These are phyloP conservation scores for Lathronympha strigana DNA, from an alignment of 2,888 invertebrate species.

Conservation along the genomic window DNA sequence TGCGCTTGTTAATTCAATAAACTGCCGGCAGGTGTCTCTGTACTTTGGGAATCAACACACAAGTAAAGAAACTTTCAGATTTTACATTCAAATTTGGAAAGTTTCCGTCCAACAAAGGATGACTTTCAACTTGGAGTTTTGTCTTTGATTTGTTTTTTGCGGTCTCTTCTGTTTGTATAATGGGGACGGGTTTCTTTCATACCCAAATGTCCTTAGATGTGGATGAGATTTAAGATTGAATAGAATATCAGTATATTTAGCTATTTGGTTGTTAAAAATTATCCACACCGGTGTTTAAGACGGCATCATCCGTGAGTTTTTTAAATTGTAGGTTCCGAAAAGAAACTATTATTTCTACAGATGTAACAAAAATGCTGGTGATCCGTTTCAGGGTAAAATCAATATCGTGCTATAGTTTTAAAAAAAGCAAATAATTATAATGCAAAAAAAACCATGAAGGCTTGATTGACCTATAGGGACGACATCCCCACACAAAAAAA, in stretches of 20 bases:
- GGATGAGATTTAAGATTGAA: not conserved
- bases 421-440: too few relatives aligned
- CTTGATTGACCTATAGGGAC: too few relatives aligned
- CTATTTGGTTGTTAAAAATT: too few relatives aligned
- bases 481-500: too few relatives aligned
- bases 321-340: too few relatives aligned
- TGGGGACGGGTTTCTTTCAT: constrained; percentile 34
- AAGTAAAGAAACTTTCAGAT: constrained; percentile 66
- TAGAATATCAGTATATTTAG: not conserved
- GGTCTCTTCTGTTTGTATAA: constrained; percentile 30
- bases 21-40: constrained; percentile 64
- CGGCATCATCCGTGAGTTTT: too few relatives aligned
- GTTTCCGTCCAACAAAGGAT: constrained; percentile 60
- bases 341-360: too few relatives aligned
- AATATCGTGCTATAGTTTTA: too few relatives aligned
- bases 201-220: constrained; percentile 20
- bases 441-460: too few relatives aligned
- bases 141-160: constrained; percentile 40
- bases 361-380: too few relatives aligned
- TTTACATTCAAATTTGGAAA: constrained; percentile 76
- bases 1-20: constrained; percentile 46
- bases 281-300: too few relatives aligned
- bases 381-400: too few relatives aligned
- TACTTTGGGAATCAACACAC: constrained; percentile 71
- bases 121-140: constrained; percentile 51